Conservation (phyloP, 2,797 vertebrate species). For the Phrynocephalus forsythii region DNA sequence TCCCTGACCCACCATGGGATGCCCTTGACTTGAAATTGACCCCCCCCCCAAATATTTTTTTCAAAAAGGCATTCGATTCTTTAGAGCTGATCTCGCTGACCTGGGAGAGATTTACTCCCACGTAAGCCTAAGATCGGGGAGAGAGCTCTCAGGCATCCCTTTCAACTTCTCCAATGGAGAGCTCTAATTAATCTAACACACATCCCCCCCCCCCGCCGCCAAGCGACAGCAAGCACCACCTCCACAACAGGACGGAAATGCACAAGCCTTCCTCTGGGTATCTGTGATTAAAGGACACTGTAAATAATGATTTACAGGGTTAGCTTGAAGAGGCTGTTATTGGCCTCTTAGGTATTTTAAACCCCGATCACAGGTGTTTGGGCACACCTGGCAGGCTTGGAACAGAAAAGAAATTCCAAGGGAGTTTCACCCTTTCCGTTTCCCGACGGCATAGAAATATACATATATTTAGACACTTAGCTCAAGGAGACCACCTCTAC, state of each 20-base stretch:
- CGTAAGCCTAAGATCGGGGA: neutral
- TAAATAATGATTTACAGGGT: conserved; percentile 27
- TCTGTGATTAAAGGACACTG: neutral
- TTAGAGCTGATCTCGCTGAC: neutral
- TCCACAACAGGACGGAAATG: neutral
- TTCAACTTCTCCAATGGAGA: neutral
- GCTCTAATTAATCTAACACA: neutral
- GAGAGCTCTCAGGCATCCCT: too few relatives aligned
- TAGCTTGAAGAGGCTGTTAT: neutral
- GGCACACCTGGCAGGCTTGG: conserved; percentile 43
- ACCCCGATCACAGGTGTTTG: conserved; percentile 35
- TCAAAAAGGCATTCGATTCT: neutral
- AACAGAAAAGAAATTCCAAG: neutral
- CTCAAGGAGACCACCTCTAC: neutral
- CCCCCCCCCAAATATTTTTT: too few relatives aligned
- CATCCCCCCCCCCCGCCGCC: too few relatives aligned
- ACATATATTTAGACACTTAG: too few relatives aligned
- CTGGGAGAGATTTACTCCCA: neutral
- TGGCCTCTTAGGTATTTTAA: conserved; percentile 19
- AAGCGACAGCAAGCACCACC: neutral
- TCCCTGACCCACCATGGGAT: neutral
- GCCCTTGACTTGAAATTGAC: neutral
- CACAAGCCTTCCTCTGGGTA: neutral
- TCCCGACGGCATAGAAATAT: neutral
- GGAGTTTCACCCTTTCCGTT: neutral